Percentiles rank a stretch among this genome's conserved stretches.
Conservation (phyloP, 2,113 vertebrate species). For the Cettia cetti region DNA sequence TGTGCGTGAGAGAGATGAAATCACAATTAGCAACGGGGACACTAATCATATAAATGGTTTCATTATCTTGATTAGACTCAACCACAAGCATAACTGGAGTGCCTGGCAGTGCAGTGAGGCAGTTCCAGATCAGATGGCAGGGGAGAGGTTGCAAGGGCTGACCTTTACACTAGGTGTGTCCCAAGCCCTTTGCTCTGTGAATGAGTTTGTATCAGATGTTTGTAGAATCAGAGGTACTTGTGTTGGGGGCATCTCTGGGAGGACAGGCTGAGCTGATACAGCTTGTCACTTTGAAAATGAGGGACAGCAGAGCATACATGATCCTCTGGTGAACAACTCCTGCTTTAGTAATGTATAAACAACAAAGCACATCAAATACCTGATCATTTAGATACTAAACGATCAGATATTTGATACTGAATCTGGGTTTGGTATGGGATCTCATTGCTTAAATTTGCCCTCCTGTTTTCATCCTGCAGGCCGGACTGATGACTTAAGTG, state of each 20-base stretch:
- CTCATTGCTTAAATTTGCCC: neutral
- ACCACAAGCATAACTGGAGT: neutral
- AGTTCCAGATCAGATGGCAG: neutral
- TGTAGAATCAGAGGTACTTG: neutral
- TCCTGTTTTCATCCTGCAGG: neutral
- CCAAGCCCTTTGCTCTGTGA: rapidly evolving
- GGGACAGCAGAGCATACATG: rapidly evolving
- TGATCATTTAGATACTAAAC: neutral
- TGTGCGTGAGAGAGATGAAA: neutral
- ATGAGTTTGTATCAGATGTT: neutral
- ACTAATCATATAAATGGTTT: neutral
- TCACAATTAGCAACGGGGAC: neutral
- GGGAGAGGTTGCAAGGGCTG: neutral
- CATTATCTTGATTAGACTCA: neutral
- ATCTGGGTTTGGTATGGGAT: neutral
- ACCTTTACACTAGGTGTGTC: neutral
- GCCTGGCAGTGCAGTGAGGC: neutral
- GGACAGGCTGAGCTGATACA: neutral
- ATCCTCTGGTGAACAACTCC: neutral
- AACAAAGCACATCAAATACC: neutral
- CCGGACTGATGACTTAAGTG: neutral
- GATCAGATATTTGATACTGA: neutral
- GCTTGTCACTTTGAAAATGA: neutral
- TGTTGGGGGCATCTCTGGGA: neutral
- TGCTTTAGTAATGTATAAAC: neutral